These are phyloP conservation scores for Oceanodroma leucorhoa DNA, from an alignment of 2,797 vertebrate genomes.

Conservation along the genomic window DNA sequence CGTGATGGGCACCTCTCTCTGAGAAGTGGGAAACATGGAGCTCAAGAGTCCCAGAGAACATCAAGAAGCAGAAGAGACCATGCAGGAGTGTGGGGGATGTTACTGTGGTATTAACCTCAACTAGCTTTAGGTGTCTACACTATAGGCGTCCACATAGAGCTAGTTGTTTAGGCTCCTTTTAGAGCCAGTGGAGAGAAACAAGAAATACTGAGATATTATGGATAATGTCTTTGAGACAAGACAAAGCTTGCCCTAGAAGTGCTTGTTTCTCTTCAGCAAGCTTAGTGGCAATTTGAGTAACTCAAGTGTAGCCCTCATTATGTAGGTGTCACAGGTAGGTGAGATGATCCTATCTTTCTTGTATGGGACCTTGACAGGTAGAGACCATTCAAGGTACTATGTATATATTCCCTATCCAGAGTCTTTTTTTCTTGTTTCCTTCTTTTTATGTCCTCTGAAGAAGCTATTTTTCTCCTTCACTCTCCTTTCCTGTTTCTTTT, in stretches of 20 bases:
- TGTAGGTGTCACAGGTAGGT: background rate
- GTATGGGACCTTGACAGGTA: background rate
- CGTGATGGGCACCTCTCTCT: background rate
- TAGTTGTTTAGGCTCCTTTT: background rate
- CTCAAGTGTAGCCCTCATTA: background rate
- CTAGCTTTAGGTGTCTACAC: background rate
- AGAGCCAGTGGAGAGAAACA: background rate
- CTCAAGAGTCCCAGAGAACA: background rate
- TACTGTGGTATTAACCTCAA: background rate
- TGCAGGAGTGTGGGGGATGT: fast-evolving
- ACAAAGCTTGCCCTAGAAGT: background rate
- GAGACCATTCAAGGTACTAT: background rate
- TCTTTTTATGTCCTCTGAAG: background rate
- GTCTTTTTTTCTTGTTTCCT: background rate
- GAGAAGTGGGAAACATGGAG: background rate
- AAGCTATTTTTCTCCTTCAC: background rate
- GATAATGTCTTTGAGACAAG: background rate
- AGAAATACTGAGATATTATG: background rate
- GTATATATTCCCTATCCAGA: background rate
- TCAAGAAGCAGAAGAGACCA: background rate
- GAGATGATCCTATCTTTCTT: background rate
- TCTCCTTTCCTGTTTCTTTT: background rate
- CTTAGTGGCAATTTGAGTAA: background rate
- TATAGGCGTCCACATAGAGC: background rate
- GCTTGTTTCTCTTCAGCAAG: background rate